Evolutionary conservation across 2,888 invertebrate species (phyloP), one percentile per base, ranked within the genome.

Genomic region (Athripsodes cinereus): DNA sequence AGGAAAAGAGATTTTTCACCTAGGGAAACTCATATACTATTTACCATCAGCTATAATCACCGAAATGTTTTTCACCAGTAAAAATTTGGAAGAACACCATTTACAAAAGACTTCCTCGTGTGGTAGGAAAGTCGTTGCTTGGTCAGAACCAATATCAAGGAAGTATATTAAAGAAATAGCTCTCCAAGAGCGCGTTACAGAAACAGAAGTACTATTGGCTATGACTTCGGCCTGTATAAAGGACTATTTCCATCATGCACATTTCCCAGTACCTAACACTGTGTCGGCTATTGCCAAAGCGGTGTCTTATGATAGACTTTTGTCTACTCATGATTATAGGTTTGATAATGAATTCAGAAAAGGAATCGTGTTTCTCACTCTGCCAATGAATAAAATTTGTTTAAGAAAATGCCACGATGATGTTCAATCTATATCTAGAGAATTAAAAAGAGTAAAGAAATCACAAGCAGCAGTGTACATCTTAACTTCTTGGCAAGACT

Each of bases 81-180:
- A 80, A 47, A 80, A 81, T 1, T 74, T 75, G 49, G 74, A 70
- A 3, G 66, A 78, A 20, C 80, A 82, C 67, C 70, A 79, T 46
- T 66, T 84, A 57, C 85, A 86, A 67, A 84, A 83, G 0, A 80
- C 84, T 13, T 85, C 85, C 0, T 74, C 86, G 21, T 86, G 86
- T 67, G 88, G 88, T 1, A 75, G 88, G 62, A 88, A 88, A 75
- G 84, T 86, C 1, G 82, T 85, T 2, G 81, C 85, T 1, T 88
- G 88, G 88, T 87, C 87, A 0, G 80, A 83, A 0, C 81, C 84
- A 0, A 80, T 88, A 0, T 74, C 82, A 6, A 71, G 80, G 5
- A 80, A 80, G 0, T 70, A 77, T 13, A 72, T 88, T 6, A 79
- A 79, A 53, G 76, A 79, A 31, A 81, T 86, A 2, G 80, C 84